A percentile compares a stretch with the other conserved stretches of the same genome.
Evolutionary conservation across 2,797 vertebrate genomes (phyloP).

Genomic region (Merluccius polli): DNA sequence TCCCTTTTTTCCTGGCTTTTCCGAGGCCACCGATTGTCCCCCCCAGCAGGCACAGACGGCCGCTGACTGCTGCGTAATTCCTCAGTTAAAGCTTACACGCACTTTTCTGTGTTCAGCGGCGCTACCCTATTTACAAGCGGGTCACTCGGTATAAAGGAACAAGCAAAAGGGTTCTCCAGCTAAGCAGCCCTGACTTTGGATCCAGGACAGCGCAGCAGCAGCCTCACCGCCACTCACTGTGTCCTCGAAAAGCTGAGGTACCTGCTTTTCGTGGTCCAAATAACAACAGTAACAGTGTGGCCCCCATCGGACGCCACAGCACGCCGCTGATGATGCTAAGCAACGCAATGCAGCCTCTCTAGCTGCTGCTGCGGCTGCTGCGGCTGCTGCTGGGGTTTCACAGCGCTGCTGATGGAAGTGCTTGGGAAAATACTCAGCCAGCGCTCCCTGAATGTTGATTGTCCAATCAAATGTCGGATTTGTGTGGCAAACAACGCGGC

Average conservation of each 20-base stretch:
- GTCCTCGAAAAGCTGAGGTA: conserved; percentile 39
- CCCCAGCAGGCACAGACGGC: not conserved
- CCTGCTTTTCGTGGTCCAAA: conserved; percentile 37
- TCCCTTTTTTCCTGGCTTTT: not conserved
- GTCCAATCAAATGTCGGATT: too few species aligned
- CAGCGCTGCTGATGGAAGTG: too few species aligned
- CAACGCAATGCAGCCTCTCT: not conserved
- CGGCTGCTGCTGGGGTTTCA: too few species aligned
- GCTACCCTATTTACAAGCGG: not conserved
- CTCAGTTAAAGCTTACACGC: not conserved
- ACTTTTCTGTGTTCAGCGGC: not conserved
- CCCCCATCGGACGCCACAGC: too few species aligned
- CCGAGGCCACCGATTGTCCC: not conserved
- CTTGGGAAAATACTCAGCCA: too few species aligned
- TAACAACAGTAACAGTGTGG: conserved; percentile 2
- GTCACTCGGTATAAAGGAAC: not conserved
- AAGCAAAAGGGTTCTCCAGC: not conserved
- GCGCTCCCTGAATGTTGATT: too few species aligned
- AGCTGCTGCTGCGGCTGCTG: too few species aligned
- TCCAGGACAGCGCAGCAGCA: not conserved
- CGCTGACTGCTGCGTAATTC: not conserved
- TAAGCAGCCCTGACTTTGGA: not conserved
- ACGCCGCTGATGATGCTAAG: not conserved
- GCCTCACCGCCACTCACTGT: not conserved
- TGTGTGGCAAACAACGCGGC: too few species aligned